phyloP scores from a whole-genome alignment of 2,888 invertebrate genomes.

The Anthophora plumipes region DNA sequence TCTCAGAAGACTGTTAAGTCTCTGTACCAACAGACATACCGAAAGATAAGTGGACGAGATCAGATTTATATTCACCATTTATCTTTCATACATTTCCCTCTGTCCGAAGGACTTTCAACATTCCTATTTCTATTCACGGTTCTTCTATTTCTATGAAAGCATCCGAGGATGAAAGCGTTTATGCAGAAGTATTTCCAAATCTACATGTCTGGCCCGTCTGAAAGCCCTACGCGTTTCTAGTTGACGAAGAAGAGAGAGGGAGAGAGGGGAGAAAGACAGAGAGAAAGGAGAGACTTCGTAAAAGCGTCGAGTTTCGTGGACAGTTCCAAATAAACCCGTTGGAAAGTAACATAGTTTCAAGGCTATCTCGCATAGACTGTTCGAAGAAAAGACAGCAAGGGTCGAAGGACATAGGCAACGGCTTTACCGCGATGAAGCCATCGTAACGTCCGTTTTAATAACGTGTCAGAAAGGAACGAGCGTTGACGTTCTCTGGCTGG shows the following conservation, averaged over 20 bases:
- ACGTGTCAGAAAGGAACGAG: constrained; percentile 71
- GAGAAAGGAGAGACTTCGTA: background rate
- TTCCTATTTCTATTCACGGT: too few species aligned
- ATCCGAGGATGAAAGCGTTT: too few species aligned
- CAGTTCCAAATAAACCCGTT: constrained; percentile 8
- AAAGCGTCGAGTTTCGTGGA: background rate
- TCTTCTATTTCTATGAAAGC: too few species aligned
- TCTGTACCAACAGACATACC: too few species aligned
- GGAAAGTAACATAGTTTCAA: background rate
- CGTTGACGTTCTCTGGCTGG: constrained; percentile 69
- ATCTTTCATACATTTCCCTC: too few species aligned
- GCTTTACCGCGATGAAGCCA: constrained; percentile 17
- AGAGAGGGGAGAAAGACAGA: too few species aligned
- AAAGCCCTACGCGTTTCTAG: background rate
- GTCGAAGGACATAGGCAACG: constrained; percentile 21
- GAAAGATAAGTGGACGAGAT: too few species aligned
- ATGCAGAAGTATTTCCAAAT: background rate
- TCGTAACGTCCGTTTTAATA: constrained; percentile 75
- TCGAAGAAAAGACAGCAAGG: background rate
- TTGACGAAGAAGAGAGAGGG: background rate
- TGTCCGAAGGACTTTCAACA: too few species aligned
- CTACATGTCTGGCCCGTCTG: background rate
- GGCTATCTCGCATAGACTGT: background rate
- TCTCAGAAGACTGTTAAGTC: too few species aligned
- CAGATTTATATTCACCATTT: too few species aligned